A percentile compares a stretch with the other conserved stretches of the same genome.
phyloP scores from a whole-genome alignment of 2,797 vertebrate species.

The Epinephelus malabaricus region DNA sequence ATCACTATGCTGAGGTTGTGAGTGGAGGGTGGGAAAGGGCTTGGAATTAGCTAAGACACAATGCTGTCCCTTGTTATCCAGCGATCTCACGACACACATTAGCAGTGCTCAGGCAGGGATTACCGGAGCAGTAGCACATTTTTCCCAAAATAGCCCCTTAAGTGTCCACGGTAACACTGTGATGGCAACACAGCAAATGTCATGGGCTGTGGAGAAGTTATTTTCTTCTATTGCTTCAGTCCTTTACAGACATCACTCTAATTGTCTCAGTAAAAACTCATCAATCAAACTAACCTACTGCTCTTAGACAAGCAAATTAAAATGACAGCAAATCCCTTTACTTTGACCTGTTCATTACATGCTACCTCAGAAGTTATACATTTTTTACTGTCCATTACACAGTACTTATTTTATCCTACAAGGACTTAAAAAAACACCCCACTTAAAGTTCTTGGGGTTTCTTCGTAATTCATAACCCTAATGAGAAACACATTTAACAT shows the following conservation, averaged over 20 bases:
- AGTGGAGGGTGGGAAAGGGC: constrained; percentile 61
- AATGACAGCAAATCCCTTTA: no score
- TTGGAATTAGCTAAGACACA: constrained; percentile 75
- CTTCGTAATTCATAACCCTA: no score
- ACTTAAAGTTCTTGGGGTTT: no score
- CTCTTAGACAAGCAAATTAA: neutral
- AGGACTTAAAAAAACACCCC: no score
- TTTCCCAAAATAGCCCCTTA: constrained; percentile 34
- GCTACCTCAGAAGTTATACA: neutral
- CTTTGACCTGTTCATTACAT: no score
- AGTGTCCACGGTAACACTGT: constrained; percentile 30
- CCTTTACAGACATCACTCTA: neutral
- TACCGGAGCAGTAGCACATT: constrained; percentile 36
- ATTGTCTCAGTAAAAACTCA: neutral
- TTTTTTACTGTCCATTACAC: no score
- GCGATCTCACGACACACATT: constrained; percentile 51
- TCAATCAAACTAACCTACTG: neutral
- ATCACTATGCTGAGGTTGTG: constrained; percentile 59
- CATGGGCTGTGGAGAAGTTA: neutral
- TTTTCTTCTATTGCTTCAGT: neutral
- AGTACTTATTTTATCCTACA: neutral
- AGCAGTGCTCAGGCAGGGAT: constrained; percentile 45
- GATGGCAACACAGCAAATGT: constrained; percentile 10
- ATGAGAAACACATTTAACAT: neutral
- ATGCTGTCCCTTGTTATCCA: constrained; percentile 68